A percentile compares a stretch with the other conserved stretches of the same genome.
phyloP scores from a whole-genome alignment of 2,113 vertebrate species.

The Recurvirostra avosetta region DNA sequence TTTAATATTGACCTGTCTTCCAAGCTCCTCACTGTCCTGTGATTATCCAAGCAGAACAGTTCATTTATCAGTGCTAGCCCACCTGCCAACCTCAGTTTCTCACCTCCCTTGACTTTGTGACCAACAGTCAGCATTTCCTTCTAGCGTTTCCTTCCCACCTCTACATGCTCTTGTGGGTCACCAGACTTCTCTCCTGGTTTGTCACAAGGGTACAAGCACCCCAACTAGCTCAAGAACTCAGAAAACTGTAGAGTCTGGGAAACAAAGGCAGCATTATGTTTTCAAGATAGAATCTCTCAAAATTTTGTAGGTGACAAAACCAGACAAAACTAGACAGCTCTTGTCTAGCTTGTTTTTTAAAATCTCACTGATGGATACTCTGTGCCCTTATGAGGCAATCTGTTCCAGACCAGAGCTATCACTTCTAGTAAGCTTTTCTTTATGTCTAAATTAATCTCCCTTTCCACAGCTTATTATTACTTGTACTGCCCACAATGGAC shows the following conservation, averaged over 20 bases:
- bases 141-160: neutral
- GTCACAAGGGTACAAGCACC: accelerated
- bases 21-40: neutral
- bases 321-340: neutral
- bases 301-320: neutral
- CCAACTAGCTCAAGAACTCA: neutral
- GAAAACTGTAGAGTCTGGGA: neutral
- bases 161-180: neutral
- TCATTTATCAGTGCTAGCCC: neutral
- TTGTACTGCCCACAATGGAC: neutral
- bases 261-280: neutral
- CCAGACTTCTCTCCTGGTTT: neutral
- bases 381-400: neutral
- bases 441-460: neutral
- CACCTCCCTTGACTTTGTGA: neutral
- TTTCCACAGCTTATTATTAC: neutral
- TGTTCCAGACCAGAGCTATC: neutral
- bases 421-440: neutral
- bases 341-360: neutral
- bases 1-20: neutral
- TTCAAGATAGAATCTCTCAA: neutral
- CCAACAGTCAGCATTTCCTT: neutral
- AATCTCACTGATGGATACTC: neutral
- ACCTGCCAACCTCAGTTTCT: neutral
- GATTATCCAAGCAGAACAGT: neutral